Conservation (phyloP, 1,140 invertebrate genomes). For the Paralvinella palmiformis region DNA sequence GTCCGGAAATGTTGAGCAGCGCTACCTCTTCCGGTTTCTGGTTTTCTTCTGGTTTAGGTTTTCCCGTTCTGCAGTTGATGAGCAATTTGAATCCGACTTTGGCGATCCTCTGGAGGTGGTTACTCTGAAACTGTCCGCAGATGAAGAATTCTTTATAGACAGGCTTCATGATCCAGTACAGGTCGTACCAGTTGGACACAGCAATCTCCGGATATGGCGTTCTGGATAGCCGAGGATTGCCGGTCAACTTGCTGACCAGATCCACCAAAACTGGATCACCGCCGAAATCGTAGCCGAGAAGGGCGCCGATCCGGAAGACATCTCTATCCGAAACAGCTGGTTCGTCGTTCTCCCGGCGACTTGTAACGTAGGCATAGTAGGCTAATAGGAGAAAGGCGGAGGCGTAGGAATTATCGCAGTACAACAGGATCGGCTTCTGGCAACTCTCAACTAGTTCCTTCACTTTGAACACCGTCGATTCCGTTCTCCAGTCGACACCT, state of each 20-base stretch:
- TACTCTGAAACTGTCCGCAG: conserved; percentile 31
- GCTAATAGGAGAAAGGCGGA: conserved; percentile 29
- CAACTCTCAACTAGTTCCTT: conserved; percentile 21
- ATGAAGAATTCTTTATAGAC: conserved; percentile 36
- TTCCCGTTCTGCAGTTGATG: conserved; percentile 35
- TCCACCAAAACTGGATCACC: conserved; percentile 32
- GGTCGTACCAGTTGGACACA: conserved; percentile 29
- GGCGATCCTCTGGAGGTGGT: conserved; percentile 27
- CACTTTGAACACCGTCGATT: conserved; percentile 29
- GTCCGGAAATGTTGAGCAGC: too few species aligned
- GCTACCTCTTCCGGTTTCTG: too few species aligned
- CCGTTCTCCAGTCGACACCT: conserved; percentile 28
- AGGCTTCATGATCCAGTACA: conserved; percentile 34
- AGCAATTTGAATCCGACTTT: conserved; percentile 28
- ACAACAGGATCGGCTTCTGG: conserved; percentile 27
- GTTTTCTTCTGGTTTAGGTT: too few species aligned
- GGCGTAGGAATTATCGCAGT: conserved; percentile 33
- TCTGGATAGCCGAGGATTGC: conserved; percentile 7
- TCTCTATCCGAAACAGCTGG: conserved; percentile 31
- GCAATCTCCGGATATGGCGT: conserved; percentile 26
- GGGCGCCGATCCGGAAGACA: conserved; percentile 31
- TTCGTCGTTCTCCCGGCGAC: conserved; percentile 22
- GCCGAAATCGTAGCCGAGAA: conserved; percentile 30
- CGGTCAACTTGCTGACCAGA: conserved; percentile 18
- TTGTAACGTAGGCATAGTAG: conserved; percentile 18